Percentiles rank a stretch among this genome's conserved stretches.
Conservation (phyloP, 2,113 vertebrate species). For the Camelus dromedarius region DNA sequence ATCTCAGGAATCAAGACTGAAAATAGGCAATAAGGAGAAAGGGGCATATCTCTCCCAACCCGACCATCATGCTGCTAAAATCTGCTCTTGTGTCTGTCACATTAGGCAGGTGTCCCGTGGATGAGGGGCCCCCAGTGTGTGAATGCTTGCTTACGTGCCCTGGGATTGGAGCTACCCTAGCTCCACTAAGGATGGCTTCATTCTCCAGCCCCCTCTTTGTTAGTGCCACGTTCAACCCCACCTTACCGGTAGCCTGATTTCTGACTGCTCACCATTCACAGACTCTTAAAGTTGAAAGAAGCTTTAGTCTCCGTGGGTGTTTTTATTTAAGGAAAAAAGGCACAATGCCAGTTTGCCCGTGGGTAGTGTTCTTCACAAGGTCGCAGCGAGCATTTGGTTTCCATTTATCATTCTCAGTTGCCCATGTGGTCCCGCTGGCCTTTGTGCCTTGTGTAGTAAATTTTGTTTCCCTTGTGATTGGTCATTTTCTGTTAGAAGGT, state of each 20-base stretch:
- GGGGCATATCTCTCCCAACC: background rate
- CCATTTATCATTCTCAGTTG: background rate
- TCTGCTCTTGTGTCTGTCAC: background rate
- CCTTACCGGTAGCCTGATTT: background rate
- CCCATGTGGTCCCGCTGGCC: background rate
- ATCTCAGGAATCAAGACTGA: slow-evolving; percentile 15
- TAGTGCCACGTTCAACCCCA: background rate
- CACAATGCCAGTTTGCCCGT: background rate
- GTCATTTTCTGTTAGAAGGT: slow-evolving; percentile 40
- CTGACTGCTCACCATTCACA: background rate
- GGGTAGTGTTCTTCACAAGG: background rate
- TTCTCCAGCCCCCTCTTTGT: background rate
- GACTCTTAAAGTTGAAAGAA: background rate
- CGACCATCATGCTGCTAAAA: background rate
- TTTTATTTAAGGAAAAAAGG: slow-evolving; percentile 16
- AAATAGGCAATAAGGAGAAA: background rate
- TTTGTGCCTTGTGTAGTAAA: background rate
- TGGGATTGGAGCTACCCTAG: background rate
- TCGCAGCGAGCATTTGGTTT: background rate
- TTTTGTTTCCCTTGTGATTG: background rate
- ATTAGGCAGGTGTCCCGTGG: background rate
- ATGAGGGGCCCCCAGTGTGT: background rate
- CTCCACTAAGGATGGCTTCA: background rate
- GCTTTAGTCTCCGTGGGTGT: background rate
- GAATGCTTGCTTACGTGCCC: background rate